Evolutionary conservation across 2,888 invertebrate genomes (phyloP), one percentile per base, ranked within the genome.

Genomic region (Diaphora mendica): DNA sequence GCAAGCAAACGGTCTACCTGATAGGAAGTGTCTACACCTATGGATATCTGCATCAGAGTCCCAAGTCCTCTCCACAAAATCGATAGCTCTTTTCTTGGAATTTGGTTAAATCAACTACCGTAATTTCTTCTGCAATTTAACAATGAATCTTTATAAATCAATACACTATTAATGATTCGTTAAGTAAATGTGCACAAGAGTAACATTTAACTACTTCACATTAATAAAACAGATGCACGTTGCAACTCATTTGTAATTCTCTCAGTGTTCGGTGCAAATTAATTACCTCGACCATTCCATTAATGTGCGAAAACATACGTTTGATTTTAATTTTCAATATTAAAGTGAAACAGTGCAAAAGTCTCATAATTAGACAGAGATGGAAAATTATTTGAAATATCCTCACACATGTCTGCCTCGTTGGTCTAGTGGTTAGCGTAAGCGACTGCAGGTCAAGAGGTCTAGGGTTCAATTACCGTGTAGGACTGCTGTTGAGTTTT

Each of bases 231-330:
- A 68, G 33, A 67, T 75, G 75, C 70, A 72, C 68, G 64, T 70
- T 23, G 51, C 42, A 51, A 75, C 77, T 77, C 77, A 82, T 82
- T 82, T 80, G 71, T 76, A 70, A 82, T 82, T 82, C 82, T 70
- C 79, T 77, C 76, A 80, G 74, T 80, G 79, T 64, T 68, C 77
- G 64, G 66, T 51, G 68, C 79, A 77, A 82, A 82, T 82, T 80
- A 82, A 82, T 82, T 80, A 82, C 74, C 72, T 13, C 64, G 59
- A 64, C 74, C 76, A 26, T 69, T 72, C 33, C 71, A 68, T 79
- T 79, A 76, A 77, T 75, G 65, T 80, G 70, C 64, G 76, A 62
- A 75, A 74, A 72, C 75, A 76, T 76, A 70, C 23, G 5, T 70
- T 65, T 65, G 69, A 68, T 20, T 77, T 78, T 80, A 74, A 80